Base-by-base conservation (phyloP, 2,888 invertebrate genomes). In the Volucella inanis region DNA sequence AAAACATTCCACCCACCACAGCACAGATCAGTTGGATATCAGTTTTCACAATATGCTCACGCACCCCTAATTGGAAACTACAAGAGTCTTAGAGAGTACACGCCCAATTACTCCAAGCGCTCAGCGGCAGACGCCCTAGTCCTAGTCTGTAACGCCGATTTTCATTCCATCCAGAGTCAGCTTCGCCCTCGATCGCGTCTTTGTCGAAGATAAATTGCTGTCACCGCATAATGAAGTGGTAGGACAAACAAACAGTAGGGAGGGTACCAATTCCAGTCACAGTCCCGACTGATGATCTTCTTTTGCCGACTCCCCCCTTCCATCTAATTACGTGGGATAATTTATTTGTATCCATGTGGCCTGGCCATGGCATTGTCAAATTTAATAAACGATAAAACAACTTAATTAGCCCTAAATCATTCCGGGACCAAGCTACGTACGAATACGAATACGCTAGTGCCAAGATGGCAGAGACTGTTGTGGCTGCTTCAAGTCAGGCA, bases 371-470 rank as follows among this genome's bases (percentile, higher is more conserved):
- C 62, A 85, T 85, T 85, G 81, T 85, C 85, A 81, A 85, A 85
- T 85, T 81, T 76, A 76, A 77, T 74, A 77, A 85, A 85, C 85
- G 72, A 85, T 85, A 81, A 81, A 85, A 77, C 81, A 85, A 81
- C 85, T 85, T 85, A 85, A 85, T 85, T 85, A 85, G 81, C 77
- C 72, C 72, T 85, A 81, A 85, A 85, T 85, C 85, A 81, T 85
- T 81, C 71, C 15, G 55, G 49, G 61, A 50, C 70, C 15, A 59
- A 11, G 18, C n/a, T 39, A 64, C 39, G 22, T 31, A 31, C 18
- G 18, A 22, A 3, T 22, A 22, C 18, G 18, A 22, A 2, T 22
- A 22, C 18, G 18, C 31, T 31, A 31, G 31, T 6, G 6, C 31
- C 4, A 6, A 6, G 31, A 31, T 31, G 31, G 31, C 31, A 31